Base-by-base conservation (phyloP, 2,797 vertebrate genomes). In the Hippocampus kuda region DNA sequence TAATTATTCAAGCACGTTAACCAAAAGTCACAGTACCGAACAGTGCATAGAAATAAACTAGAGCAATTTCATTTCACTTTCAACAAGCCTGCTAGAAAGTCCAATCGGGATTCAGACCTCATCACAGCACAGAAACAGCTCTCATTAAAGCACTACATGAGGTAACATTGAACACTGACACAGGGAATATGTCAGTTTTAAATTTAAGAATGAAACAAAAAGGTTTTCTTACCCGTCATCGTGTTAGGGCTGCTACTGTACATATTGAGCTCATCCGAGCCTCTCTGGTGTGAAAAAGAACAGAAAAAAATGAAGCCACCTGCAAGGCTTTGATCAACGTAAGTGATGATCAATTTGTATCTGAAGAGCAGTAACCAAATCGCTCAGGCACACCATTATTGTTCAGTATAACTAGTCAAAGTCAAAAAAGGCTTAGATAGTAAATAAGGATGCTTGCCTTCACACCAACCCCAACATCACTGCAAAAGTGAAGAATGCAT, bases 201-300 rank as follows among this genome's bases (percentile, higher is more conserved):
- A 61, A 56, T 56, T 54, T 24, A 56, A 34, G 13, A 61, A 61
- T 8, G 10, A 61, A 18, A 20, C 30, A 53, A 13, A 18, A 16
- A 9, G 0, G 10, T 44, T 56, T 90, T 89, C 91, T 90, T 90
- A 93, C 94, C 95, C 72, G 96, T 93, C 86, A 96, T 92, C 78
- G 96, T 92, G 88, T 88, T 96, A 66, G 95, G 93, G 89, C 95
- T 96, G 92, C 89, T 96, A 27, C 86, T 63, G 87, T 98, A 97
- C 89, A 98, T 94, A 91, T 87, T 95, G 88, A 99, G 94, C 90
- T 99, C 97, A 91, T 99, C 97, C 88, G 97, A 98, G 93, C 95
- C 93, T 93, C 96, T 97, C 97, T 98, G 71, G 24, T 70, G 67
- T 64, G 54, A 78, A 42, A 69, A 68, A 64, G 26, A 65, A 7